Base-by-base conservation (phyloP, 1,140 invertebrate genomes). In the Drosophila obscura region DNA sequence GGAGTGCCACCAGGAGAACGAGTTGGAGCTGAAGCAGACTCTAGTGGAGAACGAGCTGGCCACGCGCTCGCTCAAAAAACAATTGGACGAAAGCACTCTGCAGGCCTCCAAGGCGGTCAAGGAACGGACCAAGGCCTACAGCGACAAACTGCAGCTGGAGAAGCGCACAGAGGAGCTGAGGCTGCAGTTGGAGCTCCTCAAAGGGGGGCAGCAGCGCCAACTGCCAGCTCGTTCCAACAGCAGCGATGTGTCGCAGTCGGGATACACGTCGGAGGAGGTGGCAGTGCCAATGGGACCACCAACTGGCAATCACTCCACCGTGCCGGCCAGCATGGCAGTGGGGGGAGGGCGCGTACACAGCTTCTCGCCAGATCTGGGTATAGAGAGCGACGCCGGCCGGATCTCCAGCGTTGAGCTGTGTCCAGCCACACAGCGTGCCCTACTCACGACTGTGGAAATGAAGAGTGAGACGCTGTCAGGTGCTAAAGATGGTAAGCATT, bases 341-440 rank as follows among this genome's bases (percentile, higher is more conserved):
- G 69, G 73, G 7, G 89, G 90, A 9, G 76, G 92, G 26, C 77
- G 91, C 1, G 69, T 92, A 4, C 90, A 88, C 2, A 95, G 94
- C 77, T 94, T 94, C 39, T 95, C 95, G 2, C 95, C 95, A 1
- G 95, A 96, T 92, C 92, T 96, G 50, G 95, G 95, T 3, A 96
- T 96, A 51, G 95, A 96, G 82, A 95, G 95, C 77, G 95, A 95
- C 75, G 92, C 93, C 4, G 94, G 94, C 22, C 90, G 93, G 26
- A 93, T 93, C 59, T 94, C 93, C 0, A 94, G 93, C 73, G 91
- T 94, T 35, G 94, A 94, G 26, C 31, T 91, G 8, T 77, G 35
- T 39, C 0, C 88, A 0, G 79, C 65, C 45, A 58, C 82, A 5
- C 90, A 90, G 22, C 79, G 67, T 22, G 52, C 83, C 0, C 35